phyloP scores from a whole-genome alignment of 2,113 vertebrate species.

The Athene cunicularia region DNA sequence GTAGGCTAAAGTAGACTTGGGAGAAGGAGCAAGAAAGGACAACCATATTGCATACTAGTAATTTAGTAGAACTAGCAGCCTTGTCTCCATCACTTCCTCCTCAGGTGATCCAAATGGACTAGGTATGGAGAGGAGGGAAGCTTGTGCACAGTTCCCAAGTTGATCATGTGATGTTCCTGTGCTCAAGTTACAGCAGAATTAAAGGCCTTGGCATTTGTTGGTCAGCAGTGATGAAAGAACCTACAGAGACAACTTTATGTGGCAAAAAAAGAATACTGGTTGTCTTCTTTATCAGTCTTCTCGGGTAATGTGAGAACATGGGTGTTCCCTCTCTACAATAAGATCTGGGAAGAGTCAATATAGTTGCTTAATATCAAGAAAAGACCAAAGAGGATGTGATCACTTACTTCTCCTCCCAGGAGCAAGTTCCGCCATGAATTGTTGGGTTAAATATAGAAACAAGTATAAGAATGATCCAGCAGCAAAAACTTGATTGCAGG shows the following conservation, averaged over 20 bases:
- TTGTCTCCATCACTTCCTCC: background rate
- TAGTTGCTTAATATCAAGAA: background rate
- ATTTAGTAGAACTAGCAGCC: background rate
- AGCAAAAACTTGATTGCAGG: background rate
- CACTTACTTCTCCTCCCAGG: background rate
- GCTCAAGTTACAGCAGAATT: background rate
- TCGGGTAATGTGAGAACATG: background rate
- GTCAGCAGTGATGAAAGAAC: background rate
- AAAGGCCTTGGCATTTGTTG: background rate
- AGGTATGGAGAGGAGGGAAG: background rate
- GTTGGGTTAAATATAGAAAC: background rate
- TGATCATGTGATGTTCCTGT: background rate
- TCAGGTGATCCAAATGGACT: background rate
- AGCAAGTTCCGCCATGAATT: background rate
- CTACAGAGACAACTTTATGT: background rate
- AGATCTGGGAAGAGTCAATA: background rate
- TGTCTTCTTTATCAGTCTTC: background rate
- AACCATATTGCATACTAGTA: background rate
- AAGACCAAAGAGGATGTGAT: background rate
- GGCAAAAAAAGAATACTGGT: background rate
- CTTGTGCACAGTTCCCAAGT: background rate
- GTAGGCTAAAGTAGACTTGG: background rate
- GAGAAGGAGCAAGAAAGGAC: background rate
- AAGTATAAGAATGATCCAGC: background rate
- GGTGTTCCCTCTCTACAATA: background rate